A percentile compares a stretch with the other conserved stretches of the same genome.
These are phyloP conservation scores for Ophion ellenae DNA, from an alignment of 2,888 invertebrate genomes.

Conservation along the genomic window DNA sequence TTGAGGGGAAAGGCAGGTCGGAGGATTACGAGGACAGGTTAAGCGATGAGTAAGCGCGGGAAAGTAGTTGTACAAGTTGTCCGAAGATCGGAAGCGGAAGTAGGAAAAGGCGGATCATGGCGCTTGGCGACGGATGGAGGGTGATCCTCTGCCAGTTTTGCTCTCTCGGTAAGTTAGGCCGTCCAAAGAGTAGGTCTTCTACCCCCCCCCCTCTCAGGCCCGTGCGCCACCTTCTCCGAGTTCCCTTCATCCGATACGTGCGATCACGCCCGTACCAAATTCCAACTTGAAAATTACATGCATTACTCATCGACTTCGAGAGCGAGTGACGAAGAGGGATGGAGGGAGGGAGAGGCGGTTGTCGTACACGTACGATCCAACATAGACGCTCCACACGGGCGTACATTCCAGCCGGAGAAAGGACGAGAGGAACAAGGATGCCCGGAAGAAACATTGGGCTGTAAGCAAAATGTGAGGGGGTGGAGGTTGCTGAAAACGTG, in stretches of 20 bases:
- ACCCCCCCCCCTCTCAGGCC: not conserved
- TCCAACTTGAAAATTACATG: constrained; percentile 63
- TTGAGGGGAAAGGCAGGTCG: constrained; percentile 19
- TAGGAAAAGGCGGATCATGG: constrained; percentile 45
- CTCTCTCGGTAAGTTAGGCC: constrained; percentile 34
- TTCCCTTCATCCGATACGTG: constrained; percentile 41
- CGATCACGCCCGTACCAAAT: constrained; percentile 59
- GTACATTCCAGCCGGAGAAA: not conserved
- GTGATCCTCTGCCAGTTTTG: constrained; percentile 21
- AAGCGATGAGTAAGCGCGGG: constrained; percentile 45
- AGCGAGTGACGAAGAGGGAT: constrained; percentile 7
- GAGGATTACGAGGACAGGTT: constrained; percentile 18
- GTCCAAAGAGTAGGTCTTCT: not conserved
- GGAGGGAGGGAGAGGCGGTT: not conserved
- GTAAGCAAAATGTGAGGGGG: not conserved
- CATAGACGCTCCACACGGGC: no score
- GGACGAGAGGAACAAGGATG: constrained; percentile 1
- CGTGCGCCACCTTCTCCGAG: not conserved
- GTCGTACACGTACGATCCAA: not conserved
- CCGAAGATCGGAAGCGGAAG: constrained; percentile 14
- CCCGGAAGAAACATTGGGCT: constrained; percentile 17
- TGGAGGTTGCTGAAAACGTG: constrained; percentile 36
- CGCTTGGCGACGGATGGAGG: constrained; percentile 6
- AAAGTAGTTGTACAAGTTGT: constrained; percentile 39
- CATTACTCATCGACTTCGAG: constrained; percentile 60